Evolutionary conservation across 2,888 invertebrate genomes (phyloP).

Genomic region (Ceraclea dissimilis): DNA sequence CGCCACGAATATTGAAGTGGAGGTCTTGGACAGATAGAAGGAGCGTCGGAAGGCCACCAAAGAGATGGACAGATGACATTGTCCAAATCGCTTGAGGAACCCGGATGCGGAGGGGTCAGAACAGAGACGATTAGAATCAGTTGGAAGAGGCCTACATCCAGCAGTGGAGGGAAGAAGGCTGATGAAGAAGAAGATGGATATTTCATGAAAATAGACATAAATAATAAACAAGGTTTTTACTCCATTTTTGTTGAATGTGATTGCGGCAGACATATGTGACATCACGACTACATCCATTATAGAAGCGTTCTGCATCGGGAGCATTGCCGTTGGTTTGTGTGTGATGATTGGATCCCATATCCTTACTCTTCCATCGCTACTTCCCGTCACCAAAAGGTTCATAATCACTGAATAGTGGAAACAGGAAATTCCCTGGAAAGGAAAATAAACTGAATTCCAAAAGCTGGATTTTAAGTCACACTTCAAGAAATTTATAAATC

Average conservation of each 20-base stretch:
- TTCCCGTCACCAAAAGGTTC: constrained; percentile 49
- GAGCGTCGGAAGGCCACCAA: no score
- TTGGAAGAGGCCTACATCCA: no score
- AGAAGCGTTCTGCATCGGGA: constrained; percentile 35
- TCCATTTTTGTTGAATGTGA: constrained; percentile 50
- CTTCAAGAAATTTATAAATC: not conserved
- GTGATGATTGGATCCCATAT: constrained; percentile 49
- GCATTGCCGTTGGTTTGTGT: constrained; percentile 33
- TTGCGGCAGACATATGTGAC: constrained; percentile 39
- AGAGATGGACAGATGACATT: no score
- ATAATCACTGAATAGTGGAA: constrained; percentile 45
- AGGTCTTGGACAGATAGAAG: no score
- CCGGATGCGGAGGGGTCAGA: no score
- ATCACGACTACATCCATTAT: constrained; percentile 49
- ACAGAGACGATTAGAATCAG: no score
- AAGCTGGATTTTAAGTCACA: not conserved
- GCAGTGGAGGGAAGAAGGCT: no score
- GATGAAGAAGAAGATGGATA: no score
- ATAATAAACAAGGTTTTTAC: constrained; percentile 35
- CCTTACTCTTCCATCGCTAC: constrained; percentile 46
- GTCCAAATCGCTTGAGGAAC: no score
- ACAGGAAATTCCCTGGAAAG: constrained; percentile 49
- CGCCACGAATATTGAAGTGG: no score
- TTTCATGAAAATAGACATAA: no score
- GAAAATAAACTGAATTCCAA: constrained; percentile 1